Evolutionary conservation across 1,140 invertebrate genomes (phyloP).

Genomic region (Colletes latitarsis): DNA sequence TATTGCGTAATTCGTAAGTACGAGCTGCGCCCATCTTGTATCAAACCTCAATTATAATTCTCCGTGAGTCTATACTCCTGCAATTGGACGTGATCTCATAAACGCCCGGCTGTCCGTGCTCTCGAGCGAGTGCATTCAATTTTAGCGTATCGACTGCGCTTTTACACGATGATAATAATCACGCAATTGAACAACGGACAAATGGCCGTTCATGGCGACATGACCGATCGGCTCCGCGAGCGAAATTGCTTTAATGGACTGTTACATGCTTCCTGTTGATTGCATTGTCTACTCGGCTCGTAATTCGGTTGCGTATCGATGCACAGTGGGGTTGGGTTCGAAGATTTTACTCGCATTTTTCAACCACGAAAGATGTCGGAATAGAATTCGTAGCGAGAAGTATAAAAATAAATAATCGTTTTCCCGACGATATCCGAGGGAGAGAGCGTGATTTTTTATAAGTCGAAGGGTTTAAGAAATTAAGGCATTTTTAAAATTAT

Average conservation of each 20-base stretch:
- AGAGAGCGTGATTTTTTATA: no score
- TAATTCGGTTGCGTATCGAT: slow-evolving; percentile 25
- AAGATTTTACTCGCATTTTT: no score
- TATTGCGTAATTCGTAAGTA: slow-evolving; percentile 92
- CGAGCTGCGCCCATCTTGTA: background rate
- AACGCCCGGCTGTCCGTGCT: background rate
- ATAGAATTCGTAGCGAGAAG: no score
- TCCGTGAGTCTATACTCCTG: background rate
- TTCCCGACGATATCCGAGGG: no score
- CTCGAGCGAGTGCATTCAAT: slow-evolving; percentile 13
- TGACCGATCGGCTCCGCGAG: slow-evolving; percentile 42
- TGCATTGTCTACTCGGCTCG: slow-evolving; percentile 45
- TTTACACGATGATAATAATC: slow-evolving; percentile 49
- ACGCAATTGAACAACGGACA: slow-evolving; percentile 53
- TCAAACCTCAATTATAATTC: background rate
- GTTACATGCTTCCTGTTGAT: slow-evolving; percentile 65
- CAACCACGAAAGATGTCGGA: no score
- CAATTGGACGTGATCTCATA: slow-evolving; percentile 43
- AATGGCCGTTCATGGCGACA: slow-evolving; percentile 52
- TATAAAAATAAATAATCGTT: no score
- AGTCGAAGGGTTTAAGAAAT: no score
- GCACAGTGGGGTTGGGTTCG: background rate
- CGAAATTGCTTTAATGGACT: slow-evolving; percentile 64
- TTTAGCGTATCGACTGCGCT: slow-evolving; percentile 42
- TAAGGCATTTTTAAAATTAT: no score